These are phyloP conservation scores for Hypercompe scribonia DNA, from an alignment of 2,888 invertebrate genomes.

Conservation along the genomic window DNA sequence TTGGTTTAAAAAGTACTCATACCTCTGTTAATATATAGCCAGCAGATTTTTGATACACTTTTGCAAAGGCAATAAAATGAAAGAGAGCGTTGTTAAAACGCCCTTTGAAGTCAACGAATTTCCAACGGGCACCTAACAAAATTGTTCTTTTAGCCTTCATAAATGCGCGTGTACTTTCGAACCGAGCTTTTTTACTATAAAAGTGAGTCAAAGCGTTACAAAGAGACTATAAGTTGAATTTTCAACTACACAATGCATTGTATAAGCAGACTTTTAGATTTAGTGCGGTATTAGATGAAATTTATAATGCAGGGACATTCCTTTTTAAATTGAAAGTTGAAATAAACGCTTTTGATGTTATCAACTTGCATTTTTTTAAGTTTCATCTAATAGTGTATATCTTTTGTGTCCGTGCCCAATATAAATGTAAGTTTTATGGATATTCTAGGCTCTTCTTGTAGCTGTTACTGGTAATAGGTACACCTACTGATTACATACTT, in stretches of 20 bases:
- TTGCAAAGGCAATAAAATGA: slow-evolving; percentile 76
- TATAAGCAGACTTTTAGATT: slow-evolving; percentile 49
- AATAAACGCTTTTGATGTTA: neutral
- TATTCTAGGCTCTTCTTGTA: neutral
- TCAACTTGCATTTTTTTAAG: neutral
- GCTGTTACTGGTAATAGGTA: too few species aligned
- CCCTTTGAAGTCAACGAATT: slow-evolving; percentile 83
- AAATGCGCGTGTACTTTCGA: slow-evolving; percentile 77
- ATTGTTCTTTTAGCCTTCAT: slow-evolving; percentile 83
- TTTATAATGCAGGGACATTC: neutral
- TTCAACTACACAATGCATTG: slow-evolving; percentile 57
- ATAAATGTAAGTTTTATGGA: neutral
- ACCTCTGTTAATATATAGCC: slow-evolving; percentile 42
- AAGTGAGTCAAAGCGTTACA: slow-evolving; percentile 75
- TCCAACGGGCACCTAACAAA: slow-evolving; percentile 82
- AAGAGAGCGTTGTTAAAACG: slow-evolving; percentile 77
- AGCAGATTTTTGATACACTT: slow-evolving; percentile 65
- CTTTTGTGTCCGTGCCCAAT: neutral
- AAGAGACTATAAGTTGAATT: slow-evolving; percentile 67
- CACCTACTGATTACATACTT: neutral
- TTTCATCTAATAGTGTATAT: neutral
- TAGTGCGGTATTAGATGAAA: slow-evolving; percentile 17
- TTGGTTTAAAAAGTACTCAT: slow-evolving; percentile 34
- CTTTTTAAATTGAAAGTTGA: neutral
- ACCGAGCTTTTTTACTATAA: slow-evolving; percentile 66